Percentiles rank a stretch among this genome's conserved stretches.
These are phyloP conservation scores for Drosophila ogumai DNA, from an alignment of 1,140 invertebrate genomes.

Conservation along the genomic window DNA sequence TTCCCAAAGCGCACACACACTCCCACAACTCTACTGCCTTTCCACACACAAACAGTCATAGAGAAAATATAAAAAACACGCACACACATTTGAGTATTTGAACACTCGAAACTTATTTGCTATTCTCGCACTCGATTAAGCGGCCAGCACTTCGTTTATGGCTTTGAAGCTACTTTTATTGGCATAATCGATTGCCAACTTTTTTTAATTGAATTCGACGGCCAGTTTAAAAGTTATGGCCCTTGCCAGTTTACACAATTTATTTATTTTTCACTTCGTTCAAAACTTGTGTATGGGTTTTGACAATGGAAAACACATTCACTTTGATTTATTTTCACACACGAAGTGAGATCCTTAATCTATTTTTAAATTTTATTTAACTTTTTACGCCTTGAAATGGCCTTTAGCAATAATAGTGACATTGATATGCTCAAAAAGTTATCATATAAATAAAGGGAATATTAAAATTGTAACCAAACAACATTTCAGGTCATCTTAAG, in stretches of 20 bases:
- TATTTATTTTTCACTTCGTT: neutral
- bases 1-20: neutral
- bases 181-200: slow-evolving; percentile 33
- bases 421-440: neutral
- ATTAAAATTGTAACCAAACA: too few species aligned
- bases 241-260: slow-evolving; percentile 1
- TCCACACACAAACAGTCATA: slow-evolving; percentile 3
- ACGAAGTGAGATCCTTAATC: neutral
- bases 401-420: neutral
- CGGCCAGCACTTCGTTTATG: slow-evolving; percentile 27
- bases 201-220: slow-evolving; percentile 42
- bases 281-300: neutral
- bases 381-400: too few species aligned
- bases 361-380: neutral
- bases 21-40: slow-evolving; percentile 10
- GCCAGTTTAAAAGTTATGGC: slow-evolving; percentile 9
- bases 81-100: slow-evolving; percentile 26
- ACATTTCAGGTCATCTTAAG: too few species aligned
- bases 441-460: neutral
- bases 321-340: neutral
- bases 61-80: neutral
- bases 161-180: slow-evolving; percentile 39
- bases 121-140: slow-evolving; percentile 53
- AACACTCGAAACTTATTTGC: slow-evolving; percentile 50
- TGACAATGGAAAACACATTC: neutral